Base-by-base conservation (phyloP, 1,140 invertebrate species). In the Ips typographus region DNA sequence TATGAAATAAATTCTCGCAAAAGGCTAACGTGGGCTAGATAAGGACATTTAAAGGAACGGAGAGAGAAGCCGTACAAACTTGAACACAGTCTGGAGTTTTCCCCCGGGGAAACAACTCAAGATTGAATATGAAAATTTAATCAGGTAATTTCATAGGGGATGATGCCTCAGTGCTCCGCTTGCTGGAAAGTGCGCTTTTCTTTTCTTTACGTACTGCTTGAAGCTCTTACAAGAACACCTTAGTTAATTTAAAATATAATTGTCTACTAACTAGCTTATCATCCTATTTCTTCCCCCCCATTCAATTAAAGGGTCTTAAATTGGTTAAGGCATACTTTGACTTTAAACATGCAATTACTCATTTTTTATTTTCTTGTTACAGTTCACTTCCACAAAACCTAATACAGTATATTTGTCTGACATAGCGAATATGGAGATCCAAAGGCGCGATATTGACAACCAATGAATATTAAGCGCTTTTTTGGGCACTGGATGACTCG, bases 121-220 rank as follows among this genome's bases (percentile, higher is more conserved):
- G 83, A 86, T 86, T 86, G 84, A 86, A 86, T 85, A 85, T 86
- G 84, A 86, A 86, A 86, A 84, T 85, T 86, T 85, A 86, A 86
- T 85, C 82, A 84, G 82, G 82, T 85, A 85, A 85, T 85, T 85
- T 85, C 83, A 84, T 84, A 82, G 77, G 77, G 77, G 77, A 76
- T 77, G 74, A 78, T 76, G 76, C 76, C 68, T 76, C 72, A 73
- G 71, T 75, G 74, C 77, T 73, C 69, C 70, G 63, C 63, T 73
- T 36, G 62, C 64, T 22, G 22, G 72, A 71, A 67, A 73, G 70
- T 70, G 65, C 62, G 63, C 68, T 70, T 70, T 68, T 71, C 70
- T 65, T 66, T 71, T 71, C 72, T 73, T 73, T 73, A 66, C 66
- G 68, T 73, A 71, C 66, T 71, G 68, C 68, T 70, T 5, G 63